These are phyloP conservation scores for Aethina tumida DNA, from an alignment of 1,140 invertebrate genomes.

Conservation along the genomic window DNA sequence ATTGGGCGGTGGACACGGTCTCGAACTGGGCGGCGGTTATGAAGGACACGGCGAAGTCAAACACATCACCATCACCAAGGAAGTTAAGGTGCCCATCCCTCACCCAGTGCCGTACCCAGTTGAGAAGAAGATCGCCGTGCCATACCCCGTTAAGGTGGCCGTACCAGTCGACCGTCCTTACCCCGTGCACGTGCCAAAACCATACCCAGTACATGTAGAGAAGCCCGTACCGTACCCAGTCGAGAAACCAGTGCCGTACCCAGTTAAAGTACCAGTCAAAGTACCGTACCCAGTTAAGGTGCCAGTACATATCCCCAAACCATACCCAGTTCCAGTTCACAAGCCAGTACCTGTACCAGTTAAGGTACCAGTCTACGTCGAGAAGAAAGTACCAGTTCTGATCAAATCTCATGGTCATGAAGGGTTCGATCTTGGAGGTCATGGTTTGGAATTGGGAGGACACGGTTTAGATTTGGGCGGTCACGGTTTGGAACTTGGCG, in stretches of 20 bases:
- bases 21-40: conserved; percentile 4
- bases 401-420: conserved; percentile 22
- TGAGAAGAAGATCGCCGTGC: conserved; percentile 23
- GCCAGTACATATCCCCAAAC: conserved; percentile 31
- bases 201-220: conserved; percentile 31
- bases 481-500: too few relatives aligned
- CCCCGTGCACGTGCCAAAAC: conserved; percentile 21
- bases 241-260: conserved; percentile 44
- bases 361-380: conserved; percentile 39
- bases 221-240: conserved; percentile 42
- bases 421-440: conserved; percentile 5
- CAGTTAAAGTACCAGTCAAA: conserved; percentile 42
- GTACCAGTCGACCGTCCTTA: conserved; percentile 26
- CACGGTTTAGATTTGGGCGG: conserved; percentile 13
- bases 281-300: conserved; percentile 41
- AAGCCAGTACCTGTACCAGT: conserved; percentile 31
- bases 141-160: conserved; percentile 23
- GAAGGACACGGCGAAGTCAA: conserved; percentile 15
- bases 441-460: conserved; percentile 12
- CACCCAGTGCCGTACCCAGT: conserved; percentile 27
- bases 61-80: conserved; percentile 26
- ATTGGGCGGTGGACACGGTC: conserved; percentile 8
- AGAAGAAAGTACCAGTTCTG: conserved; percentile 43
- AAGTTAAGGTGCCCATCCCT: conserved; percentile 23
- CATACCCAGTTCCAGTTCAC: conserved; percentile 27